phyloP scores from a whole-genome alignment of 2,888 invertebrate genomes.

The Cerceris rybyensis region DNA sequence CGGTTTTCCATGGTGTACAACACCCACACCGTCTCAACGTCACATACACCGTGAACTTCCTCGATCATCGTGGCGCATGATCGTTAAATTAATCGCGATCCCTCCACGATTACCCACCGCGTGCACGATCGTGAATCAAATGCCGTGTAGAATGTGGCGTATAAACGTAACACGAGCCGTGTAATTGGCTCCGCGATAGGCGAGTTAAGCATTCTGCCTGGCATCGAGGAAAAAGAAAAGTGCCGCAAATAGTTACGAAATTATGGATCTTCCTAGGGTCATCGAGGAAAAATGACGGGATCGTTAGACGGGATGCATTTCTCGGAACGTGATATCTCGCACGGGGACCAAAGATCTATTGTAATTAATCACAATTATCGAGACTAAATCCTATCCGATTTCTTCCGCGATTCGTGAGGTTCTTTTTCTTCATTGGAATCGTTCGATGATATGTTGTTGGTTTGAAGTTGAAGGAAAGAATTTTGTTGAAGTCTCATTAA shows the following conservation, averaged over 20 bases:
- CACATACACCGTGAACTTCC: constrained; percentile 31
- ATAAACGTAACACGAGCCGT: constrained; percentile 48
- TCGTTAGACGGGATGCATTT: constrained; percentile 38
- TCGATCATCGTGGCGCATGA: constrained; percentile 44
- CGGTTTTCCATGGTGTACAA: background rate
- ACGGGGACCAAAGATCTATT: constrained; percentile 36
- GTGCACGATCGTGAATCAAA: constrained; percentile 52
- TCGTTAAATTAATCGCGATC: constrained; percentile 56
- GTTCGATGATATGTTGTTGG: background rate
- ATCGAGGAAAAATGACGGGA: constrained; percentile 9
- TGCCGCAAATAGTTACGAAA: constrained; percentile 22
- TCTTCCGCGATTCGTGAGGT: constrained; percentile 27
- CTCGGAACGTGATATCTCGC: constrained; percentile 43
- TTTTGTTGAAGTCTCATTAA: no score
- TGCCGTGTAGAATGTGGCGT: constrained; percentile 20
- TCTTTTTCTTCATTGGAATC: background rate
- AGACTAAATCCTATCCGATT: constrained; percentile 48
- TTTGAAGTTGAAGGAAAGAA: no score
- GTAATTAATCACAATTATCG: constrained; percentile 53
- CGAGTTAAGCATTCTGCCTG: constrained; percentile 8
- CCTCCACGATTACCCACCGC: constrained; percentile 36
- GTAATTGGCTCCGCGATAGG: constrained; percentile 53
- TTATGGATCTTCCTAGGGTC: constrained; percentile 18
- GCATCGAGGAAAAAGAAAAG: constrained; percentile 7
- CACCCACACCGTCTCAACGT: constrained; percentile 8